Percentiles rank a stretch among this genome's conserved stretches.
These are phyloP conservation scores for Crenichthys baileyi DNA, from an alignment of 2,797 vertebrate genomes.

Conservation along the genomic window DNA sequence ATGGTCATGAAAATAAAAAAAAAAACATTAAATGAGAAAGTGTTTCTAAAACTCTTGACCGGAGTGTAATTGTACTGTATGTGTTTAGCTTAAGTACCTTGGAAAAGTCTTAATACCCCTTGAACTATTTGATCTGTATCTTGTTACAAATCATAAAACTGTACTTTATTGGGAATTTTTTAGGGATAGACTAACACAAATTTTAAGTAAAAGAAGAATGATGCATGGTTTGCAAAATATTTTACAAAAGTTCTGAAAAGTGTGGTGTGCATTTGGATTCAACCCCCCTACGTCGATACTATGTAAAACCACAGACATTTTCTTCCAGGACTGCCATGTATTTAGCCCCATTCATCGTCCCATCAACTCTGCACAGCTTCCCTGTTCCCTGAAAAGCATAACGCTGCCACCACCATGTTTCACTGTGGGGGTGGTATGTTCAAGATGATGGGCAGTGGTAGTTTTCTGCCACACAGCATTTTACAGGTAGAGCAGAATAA, in stretches of 20 bases:
- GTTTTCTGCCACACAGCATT: not conserved
- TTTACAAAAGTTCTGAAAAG: not conserved
- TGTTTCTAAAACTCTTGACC: too few species aligned
- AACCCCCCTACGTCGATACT: not conserved
- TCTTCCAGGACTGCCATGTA: too few species aligned
- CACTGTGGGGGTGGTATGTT: not conserved
- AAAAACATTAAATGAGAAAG: too few species aligned
- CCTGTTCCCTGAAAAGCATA: too few species aligned
- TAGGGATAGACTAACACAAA: not conserved
- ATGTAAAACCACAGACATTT: not conserved
- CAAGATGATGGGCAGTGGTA: too few species aligned
- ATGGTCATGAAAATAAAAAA: too few species aligned
- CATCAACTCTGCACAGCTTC: too few species aligned
- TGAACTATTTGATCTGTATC: not conserved
- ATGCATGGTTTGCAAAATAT: too few species aligned
- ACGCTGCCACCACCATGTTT: not conserved
- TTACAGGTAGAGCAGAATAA: not conserved
- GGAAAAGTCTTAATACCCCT: not conserved
- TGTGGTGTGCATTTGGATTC: not conserved
- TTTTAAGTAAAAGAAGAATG: not conserved
- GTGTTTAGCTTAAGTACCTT: not conserved
- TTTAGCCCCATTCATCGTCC: too few species aligned
- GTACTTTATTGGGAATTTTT: not conserved
- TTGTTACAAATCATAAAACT: not conserved
- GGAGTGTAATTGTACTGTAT: too few species aligned